phyloP scores from a whole-genome alignment of 1,140 invertebrate genomes.

The Penaeus vannamei region DNA sequence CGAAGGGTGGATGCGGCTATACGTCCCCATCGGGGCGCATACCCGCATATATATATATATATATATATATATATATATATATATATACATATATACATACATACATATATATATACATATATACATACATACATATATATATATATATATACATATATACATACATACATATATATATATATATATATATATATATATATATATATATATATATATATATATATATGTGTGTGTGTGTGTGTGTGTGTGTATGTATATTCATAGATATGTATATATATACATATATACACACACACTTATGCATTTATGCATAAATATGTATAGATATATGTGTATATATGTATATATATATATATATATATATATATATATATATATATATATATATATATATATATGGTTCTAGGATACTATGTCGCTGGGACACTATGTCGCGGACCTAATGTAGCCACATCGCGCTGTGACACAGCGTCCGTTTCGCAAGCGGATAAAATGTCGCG shows the following conservation, averaged over 20 bases:
- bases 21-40: conserved; percentile 11
- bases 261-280: conserved; percentile 21
- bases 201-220: conserved; percentile 13
- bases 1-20: too few relatives aligned
- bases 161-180: neutral
- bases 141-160: conserved; percentile 4
- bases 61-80: neutral
- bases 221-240: neutral
- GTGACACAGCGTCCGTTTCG: too few relatives aligned
- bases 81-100: conserved; percentile 1
- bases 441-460: too few relatives aligned
- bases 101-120: conserved; percentile 33
- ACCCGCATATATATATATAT: neutral
- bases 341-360: neutral
- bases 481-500: too few relatives aligned
- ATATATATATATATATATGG: too few relatives aligned
- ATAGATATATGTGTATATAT: too few relatives aligned
- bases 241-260: neutral
- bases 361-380: neutral
- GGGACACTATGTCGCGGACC: too few relatives aligned
- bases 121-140: conserved; percentile 10
- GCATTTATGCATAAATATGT: neutral
- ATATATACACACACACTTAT: neutral
- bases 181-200: conserved; percentile 32
- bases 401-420: too few relatives aligned